A percentile compares a stretch with the other conserved stretches of the same genome.
Conservation (phyloP, 2,113 vertebrate genomes). For the Pollimyrus isidori region DNA sequence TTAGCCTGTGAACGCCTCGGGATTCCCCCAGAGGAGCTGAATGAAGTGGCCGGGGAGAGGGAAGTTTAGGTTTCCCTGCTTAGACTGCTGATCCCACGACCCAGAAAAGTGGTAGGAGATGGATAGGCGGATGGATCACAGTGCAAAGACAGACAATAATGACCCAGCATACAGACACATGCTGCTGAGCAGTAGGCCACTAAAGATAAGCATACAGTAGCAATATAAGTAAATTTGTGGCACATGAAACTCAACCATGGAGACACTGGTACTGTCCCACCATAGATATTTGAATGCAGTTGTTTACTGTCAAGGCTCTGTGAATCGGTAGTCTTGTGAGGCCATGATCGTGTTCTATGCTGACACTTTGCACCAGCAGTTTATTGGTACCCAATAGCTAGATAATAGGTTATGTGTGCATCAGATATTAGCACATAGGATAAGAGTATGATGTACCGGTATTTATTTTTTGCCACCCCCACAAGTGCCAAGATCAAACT, state of each 20-base stretch:
- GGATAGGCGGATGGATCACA: neutral
- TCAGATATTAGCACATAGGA: neutral
- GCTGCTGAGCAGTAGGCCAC: neutral
- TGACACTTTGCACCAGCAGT: neutral
- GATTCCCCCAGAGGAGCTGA: no score
- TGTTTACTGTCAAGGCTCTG: neutral
- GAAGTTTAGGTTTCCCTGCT: no score
- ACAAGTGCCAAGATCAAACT: neutral
- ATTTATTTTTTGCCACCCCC: neutral
- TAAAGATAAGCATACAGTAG: neutral
- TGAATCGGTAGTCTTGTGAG: neutral
- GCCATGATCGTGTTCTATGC: neutral
- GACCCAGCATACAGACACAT: neutral
- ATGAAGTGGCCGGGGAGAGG: no score
- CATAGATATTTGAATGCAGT: neutral
- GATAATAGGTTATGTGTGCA: neutral
- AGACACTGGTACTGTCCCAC: neutral
- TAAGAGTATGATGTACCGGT: neutral
- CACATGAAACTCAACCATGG: neutral
- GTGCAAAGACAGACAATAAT: neutral
- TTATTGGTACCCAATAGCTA: neutral
- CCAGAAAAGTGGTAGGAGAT: no score
- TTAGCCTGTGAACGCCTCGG: no score
- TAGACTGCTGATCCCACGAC: no score
- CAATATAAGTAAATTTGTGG: neutral